A percentile compares a stretch with the other conserved stretches of the same genome.
phyloP scores from a whole-genome alignment of 1,140 invertebrate genomes.

The Coptotermes formosanus region DNA sequence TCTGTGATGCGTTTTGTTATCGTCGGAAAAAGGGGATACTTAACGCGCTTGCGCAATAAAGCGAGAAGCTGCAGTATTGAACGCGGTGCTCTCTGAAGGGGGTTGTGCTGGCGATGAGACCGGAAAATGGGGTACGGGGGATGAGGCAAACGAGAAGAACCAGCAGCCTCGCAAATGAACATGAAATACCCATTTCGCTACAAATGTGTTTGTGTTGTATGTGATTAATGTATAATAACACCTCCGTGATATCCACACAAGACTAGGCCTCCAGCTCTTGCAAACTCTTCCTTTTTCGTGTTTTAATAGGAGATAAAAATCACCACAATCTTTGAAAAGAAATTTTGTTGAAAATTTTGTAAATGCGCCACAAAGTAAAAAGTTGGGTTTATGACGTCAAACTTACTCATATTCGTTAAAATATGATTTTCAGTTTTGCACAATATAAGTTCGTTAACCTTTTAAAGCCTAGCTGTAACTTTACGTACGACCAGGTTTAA shows the following conservation, averaged over 20 bases:
- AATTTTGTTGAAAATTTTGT: no score
- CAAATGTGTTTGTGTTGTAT: constrained; percentile 37
- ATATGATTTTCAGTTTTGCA: no score
- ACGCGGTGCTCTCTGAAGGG: not conserved
- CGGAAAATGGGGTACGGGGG: not conserved
- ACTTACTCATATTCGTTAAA: no score
- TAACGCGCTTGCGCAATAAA: not conserved
- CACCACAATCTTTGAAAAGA: not conserved
- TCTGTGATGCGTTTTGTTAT: constrained; percentile 27
- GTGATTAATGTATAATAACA: constrained; percentile 35
- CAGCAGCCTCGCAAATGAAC: constrained; percentile 33
- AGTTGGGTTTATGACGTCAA: no score
- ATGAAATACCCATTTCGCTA: constrained; percentile 37
- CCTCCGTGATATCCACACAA: not conserved
- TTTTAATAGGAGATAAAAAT: not conserved
- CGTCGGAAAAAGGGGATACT: not conserved
- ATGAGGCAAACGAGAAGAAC: constrained; percentile 29
- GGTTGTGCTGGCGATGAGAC: not conserved
- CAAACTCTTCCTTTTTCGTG: not conserved
- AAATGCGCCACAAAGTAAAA: no score
- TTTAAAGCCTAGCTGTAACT: no score
- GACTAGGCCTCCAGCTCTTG: not conserved
- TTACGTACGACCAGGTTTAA: no score
- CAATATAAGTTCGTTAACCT: no score
- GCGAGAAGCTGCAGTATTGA: not conserved